Evolutionary conservation across 1,140 invertebrate genomes (phyloP).

Genomic region (Pogonognathellus flavescens): DNA sequence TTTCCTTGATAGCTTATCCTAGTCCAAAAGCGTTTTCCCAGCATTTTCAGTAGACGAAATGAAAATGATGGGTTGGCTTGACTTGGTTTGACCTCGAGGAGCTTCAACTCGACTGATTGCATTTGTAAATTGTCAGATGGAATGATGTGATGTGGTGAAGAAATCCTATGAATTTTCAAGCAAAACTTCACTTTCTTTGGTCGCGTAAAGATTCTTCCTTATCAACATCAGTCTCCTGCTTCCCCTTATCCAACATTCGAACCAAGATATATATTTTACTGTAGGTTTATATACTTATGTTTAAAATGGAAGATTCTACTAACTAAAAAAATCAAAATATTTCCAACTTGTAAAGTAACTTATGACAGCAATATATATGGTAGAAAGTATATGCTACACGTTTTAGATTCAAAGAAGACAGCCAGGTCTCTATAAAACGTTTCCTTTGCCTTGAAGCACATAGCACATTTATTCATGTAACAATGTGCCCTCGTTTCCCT

Average conservation of each 20-base stretch:
- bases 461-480: too few relatives aligned
- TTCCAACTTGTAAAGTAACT: too few relatives aligned
- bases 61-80: constrained; percentile 47
- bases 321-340: too few relatives aligned
- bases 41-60: constrained; percentile 25
- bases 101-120: constrained; percentile 44
- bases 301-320: too few relatives aligned
- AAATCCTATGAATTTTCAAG: constrained; percentile 48
- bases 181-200: constrained; percentile 3
- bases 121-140: constrained; percentile 39
- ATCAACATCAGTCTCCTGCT: not conserved
- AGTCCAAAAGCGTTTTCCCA: not conserved
- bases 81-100: constrained; percentile 23
- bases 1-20: not conserved
- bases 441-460: too few relatives aligned
- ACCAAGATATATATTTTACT: too few relatives aligned
- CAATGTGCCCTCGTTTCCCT: too few relatives aligned
- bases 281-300: not conserved
- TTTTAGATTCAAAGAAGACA: too few relatives aligned
- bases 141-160: constrained; percentile 27
- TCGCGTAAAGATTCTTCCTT: constrained; percentile 4
- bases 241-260: constrained; percentile 2
- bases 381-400: too few relatives aligned
- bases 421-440: too few relatives aligned
- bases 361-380: too few relatives aligned